Base-by-base conservation (phyloP, 2,113 vertebrate genomes). In the Platichthys stellatus region DNA sequence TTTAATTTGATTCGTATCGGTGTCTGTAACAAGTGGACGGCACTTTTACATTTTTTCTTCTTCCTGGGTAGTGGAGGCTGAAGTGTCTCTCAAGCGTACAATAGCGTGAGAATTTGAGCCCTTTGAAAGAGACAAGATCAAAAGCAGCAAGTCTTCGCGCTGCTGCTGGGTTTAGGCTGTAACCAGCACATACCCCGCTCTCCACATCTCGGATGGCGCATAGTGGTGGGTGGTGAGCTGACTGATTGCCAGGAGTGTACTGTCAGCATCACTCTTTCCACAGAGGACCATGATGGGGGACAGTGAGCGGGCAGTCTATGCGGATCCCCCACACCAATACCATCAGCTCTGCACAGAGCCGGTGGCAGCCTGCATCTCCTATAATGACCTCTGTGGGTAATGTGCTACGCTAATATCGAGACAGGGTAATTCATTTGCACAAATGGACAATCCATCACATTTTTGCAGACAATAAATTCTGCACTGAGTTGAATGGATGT, bases 181-280 rank as follows among this genome's bases (percentile, higher is more conserved):
- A 88, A 88, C 89, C 86, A 70, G 74, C 74, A 54, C 81, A 66
- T 70, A 80, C 78, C 78, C 74, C 12, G 74, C 85, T 84, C 89
- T 84, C 89, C 90, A 88, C 89, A 92, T 91, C 89, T 92, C 81
- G 66, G 78, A 71, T 88, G 65, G 90, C 81, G 66, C 88, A 92
- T 90, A 93, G 91, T 92, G 93, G 92, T 93, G 92, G 90, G 92
- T 93, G 92, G 92, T 77, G 92, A 93, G 90, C 90, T 92, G 93
- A 92, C 90, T 92, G 92, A 92, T 93, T 93, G 89, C 86, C 87
- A 91, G 87, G 86, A 91, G 87, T 90, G 83, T 82, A 90, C 78
- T 91, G 88, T 83, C 90, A 87, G 86, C 89, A 86, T 89, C 87
- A 74, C 82, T 89, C 88, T 84, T 75, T 85, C 84, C 78, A 80